A percentile compares a stretch with the other conserved stretches of the same genome.
These are phyloP conservation scores for Temnothorax curvispinosus DNA, from an alignment of 1,140 invertebrate genomes.

Conservation along the genomic window DNA sequence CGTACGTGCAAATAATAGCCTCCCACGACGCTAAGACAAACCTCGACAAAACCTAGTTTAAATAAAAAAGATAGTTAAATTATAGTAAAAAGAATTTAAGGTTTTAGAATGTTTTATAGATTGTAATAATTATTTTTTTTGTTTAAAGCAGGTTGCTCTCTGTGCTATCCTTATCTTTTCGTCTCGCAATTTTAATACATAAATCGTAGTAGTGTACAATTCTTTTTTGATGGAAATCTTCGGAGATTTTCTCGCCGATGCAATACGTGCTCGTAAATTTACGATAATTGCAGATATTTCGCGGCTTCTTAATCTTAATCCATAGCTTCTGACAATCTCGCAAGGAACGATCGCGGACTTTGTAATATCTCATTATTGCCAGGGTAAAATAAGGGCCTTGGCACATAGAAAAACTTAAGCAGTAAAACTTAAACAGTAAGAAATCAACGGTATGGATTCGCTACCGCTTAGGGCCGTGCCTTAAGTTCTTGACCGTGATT, in stretches of 20 bases:
- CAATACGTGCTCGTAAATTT: slow-evolving; percentile 34
- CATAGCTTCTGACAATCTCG: slow-evolving; percentile 9
- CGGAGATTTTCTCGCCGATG: not conserved
- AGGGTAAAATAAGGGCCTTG: not conserved
- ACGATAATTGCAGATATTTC: slow-evolving; percentile 21
- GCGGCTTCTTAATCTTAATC: slow-evolving; percentile 44
- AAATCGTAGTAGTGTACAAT: not conserved
- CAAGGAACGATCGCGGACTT: slow-evolving; percentile 9
- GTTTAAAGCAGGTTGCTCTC: not conserved
- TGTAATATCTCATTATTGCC: slow-evolving; percentile 23
- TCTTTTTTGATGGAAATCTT: not conserved
- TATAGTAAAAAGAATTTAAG: not conserved
- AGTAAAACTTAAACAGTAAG: no score
- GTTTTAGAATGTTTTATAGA: not conserved
- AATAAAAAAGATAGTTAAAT: not conserved
- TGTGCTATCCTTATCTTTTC: not conserved
- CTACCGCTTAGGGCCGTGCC: no score
- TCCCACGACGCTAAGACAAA: not conserved
- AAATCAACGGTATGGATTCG: no score
- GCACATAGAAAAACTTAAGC: no score
- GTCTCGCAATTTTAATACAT: not conserved
- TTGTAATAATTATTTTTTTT: not conserved
- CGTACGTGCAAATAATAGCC: not conserved
- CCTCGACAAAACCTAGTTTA: not conserved
- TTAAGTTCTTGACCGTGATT: no score